Evolutionary conservation across 2,113 vertebrate genomes (phyloP).

Genomic region (Albula glossodonta): DNA sequence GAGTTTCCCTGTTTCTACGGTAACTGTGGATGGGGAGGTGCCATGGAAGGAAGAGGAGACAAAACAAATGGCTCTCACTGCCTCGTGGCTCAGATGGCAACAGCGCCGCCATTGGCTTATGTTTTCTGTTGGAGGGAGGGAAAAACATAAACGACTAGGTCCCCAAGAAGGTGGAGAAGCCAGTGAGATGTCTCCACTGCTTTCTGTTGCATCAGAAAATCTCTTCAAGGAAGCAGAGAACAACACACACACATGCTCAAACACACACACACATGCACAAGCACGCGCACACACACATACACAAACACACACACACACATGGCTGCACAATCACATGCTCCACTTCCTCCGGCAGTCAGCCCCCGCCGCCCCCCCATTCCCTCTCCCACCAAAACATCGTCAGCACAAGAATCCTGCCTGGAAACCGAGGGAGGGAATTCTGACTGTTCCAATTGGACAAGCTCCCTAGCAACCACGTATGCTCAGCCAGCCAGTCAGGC

Average conservation of each 20-base stretch:
- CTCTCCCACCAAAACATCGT: slow-evolving; percentile 53
- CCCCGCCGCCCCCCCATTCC: slow-evolving; percentile 28
- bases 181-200: slow-evolving; percentile 51
- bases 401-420: slow-evolving; percentile 69
- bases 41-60: slow-evolving; percentile 70
- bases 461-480: slow-evolving; percentile 60
- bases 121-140: slow-evolving; percentile 69
- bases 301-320: slow-evolving; percentile 47
- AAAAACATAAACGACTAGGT: slow-evolving; percentile 57
- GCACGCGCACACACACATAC: slow-evolving; percentile 31
- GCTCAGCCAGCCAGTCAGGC: slow-evolving; percentile 55
- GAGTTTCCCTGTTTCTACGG: slow-evolving; percentile 65
- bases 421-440: slow-evolving; percentile 65
- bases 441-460: slow-evolving; percentile 53
- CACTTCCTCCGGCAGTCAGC: slow-evolving; percentile 64
- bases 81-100: slow-evolving; percentile 74
- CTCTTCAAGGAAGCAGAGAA: slow-evolving; percentile 59
- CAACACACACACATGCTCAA: slow-evolving; percentile 43
- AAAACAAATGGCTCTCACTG: slow-evolving; percentile 64
- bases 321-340: slow-evolving; percentile 73
- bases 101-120: slow-evolving; percentile 78
- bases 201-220: slow-evolving; percentile 62
- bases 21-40: slow-evolving; percentile 63
- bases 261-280: slow-evolving; percentile 44
- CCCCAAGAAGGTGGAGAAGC: slow-evolving; percentile 46